Evolutionary conservation across 35 echinoderm and acorn worm species (phyloP), one percentile per base, ranked within the genome.

Genomic region (Apostichopus parvimensis): DNA sequence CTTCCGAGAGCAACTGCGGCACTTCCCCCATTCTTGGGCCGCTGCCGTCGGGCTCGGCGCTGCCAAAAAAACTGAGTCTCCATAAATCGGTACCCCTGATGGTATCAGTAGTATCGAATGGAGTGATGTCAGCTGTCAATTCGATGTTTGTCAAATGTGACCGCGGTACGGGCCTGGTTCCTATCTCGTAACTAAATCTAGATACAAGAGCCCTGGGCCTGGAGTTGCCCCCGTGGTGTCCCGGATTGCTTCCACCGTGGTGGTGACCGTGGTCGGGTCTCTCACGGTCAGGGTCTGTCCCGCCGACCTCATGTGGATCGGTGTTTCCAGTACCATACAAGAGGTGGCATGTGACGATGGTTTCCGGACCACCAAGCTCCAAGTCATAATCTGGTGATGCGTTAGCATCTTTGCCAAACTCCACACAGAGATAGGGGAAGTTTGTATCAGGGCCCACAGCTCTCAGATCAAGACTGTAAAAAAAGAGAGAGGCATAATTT

Each of bases 41-140:
- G 3, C 61, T 45, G 10, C 95, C 95, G 72, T 97, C 91, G 0
- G 86, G 52, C 53, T 88, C 59, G 2, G 56, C 25, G 86, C 91
- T 97, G 55, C 78, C 93, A 79, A 86, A 97, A 8, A 93, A 15
- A 12, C 80, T 87, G 0, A 97, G 77, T 80, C 71, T 77, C 95
- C 95, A 97, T 23, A 97, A 82, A 28, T 86, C 80, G 6, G 9
- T 56, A 2, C 70, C 73, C 8, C 71, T 17, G 73, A 90, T 90
- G 65, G 70, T 90, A 78, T 90, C 88, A 11, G 70, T 77, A 17
- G 7, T 58, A 22, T 54, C 34, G 6, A 55, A n/a, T 55, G 73
- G 88, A 15, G 72, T 78, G 13, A 78, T 34, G 0, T 23, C 4
- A 52, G 28, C 73, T 11, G 68, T 54, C 1, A 90, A 2, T 28